phyloP scores from a whole-genome alignment of 2,888 invertebrate species.

The Sepioteuthis lessoniana region DNA sequence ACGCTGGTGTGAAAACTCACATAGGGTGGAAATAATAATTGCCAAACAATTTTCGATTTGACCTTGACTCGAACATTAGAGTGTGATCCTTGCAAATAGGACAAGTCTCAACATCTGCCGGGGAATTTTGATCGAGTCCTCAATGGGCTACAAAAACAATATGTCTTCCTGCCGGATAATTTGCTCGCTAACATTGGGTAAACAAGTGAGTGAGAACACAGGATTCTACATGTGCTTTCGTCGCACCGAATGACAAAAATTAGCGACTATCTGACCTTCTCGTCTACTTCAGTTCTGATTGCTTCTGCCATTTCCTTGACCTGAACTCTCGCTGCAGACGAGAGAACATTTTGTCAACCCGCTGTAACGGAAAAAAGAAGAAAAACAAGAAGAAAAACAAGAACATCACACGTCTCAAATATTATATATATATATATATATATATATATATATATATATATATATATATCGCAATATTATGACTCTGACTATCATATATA shows the following conservation, averaged over 20 bases:
- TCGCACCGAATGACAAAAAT: neutral
- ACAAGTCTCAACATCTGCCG: neutral
- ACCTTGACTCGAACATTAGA: neutral
- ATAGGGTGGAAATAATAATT: neutral
- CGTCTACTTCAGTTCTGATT: neutral
- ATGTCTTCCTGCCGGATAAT: neutral
- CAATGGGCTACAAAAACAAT: neutral
- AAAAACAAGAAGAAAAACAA: too few relatives aligned
- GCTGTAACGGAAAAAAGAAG: neutral
- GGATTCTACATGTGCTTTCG: neutral
- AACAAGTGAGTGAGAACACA: neutral
- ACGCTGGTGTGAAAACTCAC: neutral
- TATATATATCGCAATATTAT: neutral
- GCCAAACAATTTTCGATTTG: neutral
- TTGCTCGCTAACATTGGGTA: neutral
- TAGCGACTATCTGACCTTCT: neutral
- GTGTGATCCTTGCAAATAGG: neutral
- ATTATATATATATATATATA: too few relatives aligned
- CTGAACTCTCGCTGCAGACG: neutral
- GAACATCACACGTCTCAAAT: too few relatives aligned
- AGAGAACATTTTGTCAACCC: neutral
- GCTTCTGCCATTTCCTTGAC: neutral
- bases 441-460: too few relatives aligned
- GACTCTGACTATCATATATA: neutral
- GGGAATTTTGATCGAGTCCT: neutral